These are phyloP conservation scores for Hemiprocne comata DNA, from an alignment of 2,113 vertebrate genomes.

Conservation along the genomic window DNA sequence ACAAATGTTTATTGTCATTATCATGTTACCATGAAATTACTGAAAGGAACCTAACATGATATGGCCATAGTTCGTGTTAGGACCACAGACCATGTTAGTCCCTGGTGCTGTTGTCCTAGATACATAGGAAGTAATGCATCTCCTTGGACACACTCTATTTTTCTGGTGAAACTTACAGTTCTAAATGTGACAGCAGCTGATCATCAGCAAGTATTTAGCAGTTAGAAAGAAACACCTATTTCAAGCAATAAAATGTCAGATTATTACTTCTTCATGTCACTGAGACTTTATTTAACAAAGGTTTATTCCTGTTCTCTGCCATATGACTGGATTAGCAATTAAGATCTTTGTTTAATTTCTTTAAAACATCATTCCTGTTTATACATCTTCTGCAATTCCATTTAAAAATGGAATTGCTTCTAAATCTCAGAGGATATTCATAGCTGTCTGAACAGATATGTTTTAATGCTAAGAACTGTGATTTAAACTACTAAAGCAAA, in stretches of 20 bases:
- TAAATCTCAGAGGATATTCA: constrained; percentile 71
- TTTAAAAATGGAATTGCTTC: constrained; percentile 75
- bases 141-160: background rate
- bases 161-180: constrained; percentile 10
- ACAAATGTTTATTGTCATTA: background rate
- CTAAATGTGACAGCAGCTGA: constrained; percentile 26
- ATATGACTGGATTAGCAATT: constrained; percentile 73
- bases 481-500: constrained; percentile 62
- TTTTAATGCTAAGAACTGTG: constrained; percentile 63
- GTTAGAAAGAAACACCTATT: constrained; percentile 37
- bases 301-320: constrained; percentile 63
- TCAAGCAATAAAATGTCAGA: constrained; percentile 46
- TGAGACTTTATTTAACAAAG: constrained; percentile 58
- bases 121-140: background rate
- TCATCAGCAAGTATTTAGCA: background rate
- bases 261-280: constrained; percentile 45
- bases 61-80: background rate
- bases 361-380: constrained; percentile 76
- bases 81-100: background rate
- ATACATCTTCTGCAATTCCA: constrained; percentile 44
- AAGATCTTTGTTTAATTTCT: constrained; percentile 74
- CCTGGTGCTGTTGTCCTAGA: background rate
- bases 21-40: background rate
- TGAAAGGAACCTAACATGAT: background rate
- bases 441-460: constrained; percentile 56